A percentile compares a stretch with the other conserved stretches of the same genome.
Evolutionary conservation across 2,113 vertebrate genomes (phyloP).

Genomic region (Apus apus): DNA sequence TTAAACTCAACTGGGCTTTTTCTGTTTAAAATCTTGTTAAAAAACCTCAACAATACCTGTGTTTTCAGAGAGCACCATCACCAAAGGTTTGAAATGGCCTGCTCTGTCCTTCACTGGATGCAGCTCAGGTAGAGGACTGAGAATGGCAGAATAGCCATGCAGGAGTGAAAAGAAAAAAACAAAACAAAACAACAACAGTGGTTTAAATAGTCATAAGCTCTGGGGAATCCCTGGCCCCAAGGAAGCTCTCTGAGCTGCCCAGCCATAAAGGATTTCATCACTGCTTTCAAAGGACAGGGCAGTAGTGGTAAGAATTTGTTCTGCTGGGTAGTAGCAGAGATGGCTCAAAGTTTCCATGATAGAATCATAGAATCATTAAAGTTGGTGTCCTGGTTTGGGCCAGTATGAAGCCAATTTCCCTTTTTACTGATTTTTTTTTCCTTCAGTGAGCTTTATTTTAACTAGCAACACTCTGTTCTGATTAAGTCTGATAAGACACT

Average conservation of each 20-base stretch:
- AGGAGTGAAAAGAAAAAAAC: background rate
- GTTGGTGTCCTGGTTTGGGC: too few species aligned
- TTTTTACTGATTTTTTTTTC: too few species aligned
- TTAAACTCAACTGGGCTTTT: background rate
- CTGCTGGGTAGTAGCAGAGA: background rate
- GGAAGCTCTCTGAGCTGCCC: background rate
- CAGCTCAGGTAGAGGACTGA: background rate
- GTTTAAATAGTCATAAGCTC: background rate
- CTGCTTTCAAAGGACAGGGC: background rate
- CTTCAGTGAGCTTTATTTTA: too few species aligned
- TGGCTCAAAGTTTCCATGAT: background rate
- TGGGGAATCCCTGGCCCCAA: background rate
- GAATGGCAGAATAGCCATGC: background rate
- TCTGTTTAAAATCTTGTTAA: background rate
- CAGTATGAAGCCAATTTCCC: too few species aligned
- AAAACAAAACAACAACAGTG: background rate
- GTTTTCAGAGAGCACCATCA: background rate
- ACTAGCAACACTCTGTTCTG: too few species aligned
- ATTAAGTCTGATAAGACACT: too few species aligned
- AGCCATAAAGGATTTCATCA: background rate
- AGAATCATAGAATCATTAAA: too few species aligned
- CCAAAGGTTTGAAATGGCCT: background rate
- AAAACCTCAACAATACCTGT: background rate
- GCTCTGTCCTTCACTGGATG: too few species aligned
- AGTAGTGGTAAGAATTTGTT: background rate